These are phyloP conservation scores for Chloromyia formosa DNA, from an alignment of 2,888 invertebrate genomes.

Conservation along the genomic window DNA sequence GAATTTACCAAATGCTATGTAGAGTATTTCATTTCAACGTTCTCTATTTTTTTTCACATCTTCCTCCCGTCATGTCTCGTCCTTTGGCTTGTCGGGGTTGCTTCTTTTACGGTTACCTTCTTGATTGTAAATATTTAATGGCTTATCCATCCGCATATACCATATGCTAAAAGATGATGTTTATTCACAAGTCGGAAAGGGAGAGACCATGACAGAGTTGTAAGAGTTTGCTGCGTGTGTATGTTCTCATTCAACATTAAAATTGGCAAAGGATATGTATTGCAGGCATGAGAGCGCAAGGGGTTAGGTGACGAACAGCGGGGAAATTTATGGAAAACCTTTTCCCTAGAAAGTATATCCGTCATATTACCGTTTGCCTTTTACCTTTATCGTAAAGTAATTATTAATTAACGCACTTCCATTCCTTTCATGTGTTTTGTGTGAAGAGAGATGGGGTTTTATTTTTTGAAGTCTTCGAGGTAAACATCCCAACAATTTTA, in stretches of 20 bases:
- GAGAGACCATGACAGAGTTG: background rate
- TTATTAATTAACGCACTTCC: conserved; percentile 45
- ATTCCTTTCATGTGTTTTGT: conserved; percentile 27
- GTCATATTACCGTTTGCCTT: conserved; percentile 24
- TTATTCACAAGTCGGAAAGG: conserved; percentile 37
- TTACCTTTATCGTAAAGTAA: conserved; percentile 44
- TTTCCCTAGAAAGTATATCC: conserved; percentile 28
- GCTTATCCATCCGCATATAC: conserved; percentile 48
- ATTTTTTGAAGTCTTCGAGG: background rate
- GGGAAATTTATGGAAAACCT: conserved; percentile 14
- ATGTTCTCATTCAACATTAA: conserved; percentile 9
- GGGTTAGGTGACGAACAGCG: background rate
- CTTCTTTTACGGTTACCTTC: conserved; percentile 43
- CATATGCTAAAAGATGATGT: conserved; percentile 49
- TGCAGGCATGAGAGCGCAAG: background rate
- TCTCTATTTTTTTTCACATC: conserved; percentile 25
- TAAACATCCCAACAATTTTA: conserved; percentile 24
- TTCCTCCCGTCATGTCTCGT: background rate
- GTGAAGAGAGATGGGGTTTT: conserved; percentile 1
- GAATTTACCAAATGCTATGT: conserved; percentile 21
- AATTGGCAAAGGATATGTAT: conserved; percentile 10
- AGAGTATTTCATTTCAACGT: conserved; percentile 25
- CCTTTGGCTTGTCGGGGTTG: conserved; percentile 30
- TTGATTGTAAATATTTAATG: conserved; percentile 50
- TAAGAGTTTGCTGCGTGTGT: conserved; percentile 4